Percentiles rank a stretch among this genome's conserved stretches.
Conservation (phyloP, 2,888 invertebrate species). For the Byasa hedistus region DNA sequence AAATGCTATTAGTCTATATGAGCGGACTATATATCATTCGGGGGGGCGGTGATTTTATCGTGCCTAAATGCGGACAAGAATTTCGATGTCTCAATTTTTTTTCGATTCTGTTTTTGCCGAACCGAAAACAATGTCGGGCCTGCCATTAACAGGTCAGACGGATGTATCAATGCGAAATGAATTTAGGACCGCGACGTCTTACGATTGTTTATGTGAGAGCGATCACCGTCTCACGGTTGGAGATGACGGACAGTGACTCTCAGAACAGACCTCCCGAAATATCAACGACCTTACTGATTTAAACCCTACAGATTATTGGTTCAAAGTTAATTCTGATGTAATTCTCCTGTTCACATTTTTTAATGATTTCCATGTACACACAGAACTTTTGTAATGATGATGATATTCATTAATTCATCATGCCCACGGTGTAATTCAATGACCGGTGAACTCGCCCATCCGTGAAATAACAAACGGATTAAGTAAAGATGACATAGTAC, state of each 20-base stretch:
- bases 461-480: constrained; percentile 73
- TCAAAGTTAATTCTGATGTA: no score
- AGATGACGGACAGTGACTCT: constrained; percentile 36
- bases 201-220: constrained; percentile 51
- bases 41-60: constrained; percentile 69
- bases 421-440: not conserved
- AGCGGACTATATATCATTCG: constrained; percentile 69
- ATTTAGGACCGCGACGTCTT: constrained; percentile 45
- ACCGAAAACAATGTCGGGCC: constrained; percentile 54
- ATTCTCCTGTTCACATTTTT: no score
- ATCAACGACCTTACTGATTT: no score
- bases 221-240: constrained; percentile 53
- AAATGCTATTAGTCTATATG: constrained; percentile 75
- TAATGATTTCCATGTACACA: not conserved
- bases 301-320: no score
- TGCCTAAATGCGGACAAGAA: constrained; percentile 69
- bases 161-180: constrained; percentile 53
- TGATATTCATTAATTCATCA: constrained; percentile 15
- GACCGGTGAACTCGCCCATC: constrained; percentile 40
- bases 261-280: constrained; percentile 43
- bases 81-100: constrained; percentile 67
- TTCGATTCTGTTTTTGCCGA: constrained; percentile 49
- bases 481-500: constrained; percentile 65
- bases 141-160: constrained; percentile 53
- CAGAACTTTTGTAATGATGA: constrained; percentile 4